Evolutionary conservation across 2,797 vertebrate genomes (phyloP).

Genomic region (Thaleichthys pacificus): DNA sequence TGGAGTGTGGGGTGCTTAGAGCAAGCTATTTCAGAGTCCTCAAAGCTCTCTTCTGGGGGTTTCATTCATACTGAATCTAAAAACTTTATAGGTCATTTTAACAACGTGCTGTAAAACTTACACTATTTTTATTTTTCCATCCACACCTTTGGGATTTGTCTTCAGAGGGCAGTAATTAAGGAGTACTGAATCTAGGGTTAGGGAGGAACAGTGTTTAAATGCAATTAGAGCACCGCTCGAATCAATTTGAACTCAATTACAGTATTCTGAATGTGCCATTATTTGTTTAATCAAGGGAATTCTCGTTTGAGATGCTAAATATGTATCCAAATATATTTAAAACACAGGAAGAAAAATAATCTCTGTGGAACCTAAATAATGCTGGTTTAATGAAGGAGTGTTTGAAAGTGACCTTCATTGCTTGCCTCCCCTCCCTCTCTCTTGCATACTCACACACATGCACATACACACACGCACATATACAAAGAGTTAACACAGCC

Average conservation of each 20-base stretch:
- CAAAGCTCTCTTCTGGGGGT: constrained; percentile 20
- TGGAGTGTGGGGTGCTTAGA: constrained; percentile 51
- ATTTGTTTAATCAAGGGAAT: constrained; percentile 77
- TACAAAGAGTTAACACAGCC: constrained; percentile 1
- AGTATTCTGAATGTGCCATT: constrained; percentile 72
- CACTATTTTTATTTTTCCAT: constrained; percentile 73
- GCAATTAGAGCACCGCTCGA: constrained; percentile 72
- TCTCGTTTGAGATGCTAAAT: constrained; percentile 69
- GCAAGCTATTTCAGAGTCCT: constrained; percentile 26
- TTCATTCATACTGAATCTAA: constrained; percentile 54
- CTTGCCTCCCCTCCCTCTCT: constrained; percentile 31
- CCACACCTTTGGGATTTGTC: constrained; percentile 59
- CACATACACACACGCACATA: constrained; percentile 13
- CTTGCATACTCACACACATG: constrained; percentile 14
- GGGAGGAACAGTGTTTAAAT: constrained; percentile 76
- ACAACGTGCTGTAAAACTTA: constrained; percentile 48
- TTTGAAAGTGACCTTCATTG: constrained; percentile 62
- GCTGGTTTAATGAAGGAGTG: constrained; percentile 60
- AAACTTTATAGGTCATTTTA: constrained; percentile 64
- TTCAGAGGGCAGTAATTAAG: constrained; percentile 75
- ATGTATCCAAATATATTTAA: constrained; percentile 58
- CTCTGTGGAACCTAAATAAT: constrained; percentile 57
- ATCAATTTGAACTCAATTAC: constrained; percentile 77
- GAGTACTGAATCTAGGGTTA: constrained; percentile 67
- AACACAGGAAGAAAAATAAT: constrained; percentile 32